phyloP scores from a whole-genome alignment of 2,113 vertebrate species.

The Coptodon bakossiorum region DNA sequence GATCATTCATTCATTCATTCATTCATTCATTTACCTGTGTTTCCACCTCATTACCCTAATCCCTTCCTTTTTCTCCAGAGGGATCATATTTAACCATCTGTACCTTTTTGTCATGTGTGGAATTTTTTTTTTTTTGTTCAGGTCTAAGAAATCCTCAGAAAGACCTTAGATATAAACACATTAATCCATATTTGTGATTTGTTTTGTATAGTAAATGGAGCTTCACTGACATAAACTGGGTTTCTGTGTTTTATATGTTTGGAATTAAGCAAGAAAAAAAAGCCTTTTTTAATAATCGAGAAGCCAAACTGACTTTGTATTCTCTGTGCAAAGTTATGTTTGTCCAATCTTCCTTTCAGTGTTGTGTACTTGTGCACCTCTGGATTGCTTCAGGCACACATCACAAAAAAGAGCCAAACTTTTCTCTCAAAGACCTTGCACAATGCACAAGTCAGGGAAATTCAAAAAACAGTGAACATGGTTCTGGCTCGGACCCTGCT shows the following conservation, averaged over 20 bases:
- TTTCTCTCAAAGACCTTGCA: background rate
- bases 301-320: background rate
- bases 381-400: background rate
- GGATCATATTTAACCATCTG: background rate
- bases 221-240: background rate
- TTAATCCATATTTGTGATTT: accelerated
- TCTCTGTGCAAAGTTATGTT: background rate
- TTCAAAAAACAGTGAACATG: accelerated
- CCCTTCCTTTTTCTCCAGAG: background rate
- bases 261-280: background rate
- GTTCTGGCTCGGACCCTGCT: background rate
- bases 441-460: accelerated
- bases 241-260: background rate
- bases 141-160: background rate
- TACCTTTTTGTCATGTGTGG: background rate
- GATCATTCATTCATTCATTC: slow-evolving; percentile 39
- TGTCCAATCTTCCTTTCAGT: background rate
- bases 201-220: background rate
- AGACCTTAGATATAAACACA: background rate
- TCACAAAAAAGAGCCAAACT: background rate
- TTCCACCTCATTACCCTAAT: background rate
- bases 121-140: background rate
- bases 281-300: too few species aligned
- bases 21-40: background rate
- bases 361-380: background rate